Evolutionary conservation across 1,140 invertebrate species (phyloP), one percentile per base, ranked within the genome.

Genomic region (Leucophenga varia): DNA sequence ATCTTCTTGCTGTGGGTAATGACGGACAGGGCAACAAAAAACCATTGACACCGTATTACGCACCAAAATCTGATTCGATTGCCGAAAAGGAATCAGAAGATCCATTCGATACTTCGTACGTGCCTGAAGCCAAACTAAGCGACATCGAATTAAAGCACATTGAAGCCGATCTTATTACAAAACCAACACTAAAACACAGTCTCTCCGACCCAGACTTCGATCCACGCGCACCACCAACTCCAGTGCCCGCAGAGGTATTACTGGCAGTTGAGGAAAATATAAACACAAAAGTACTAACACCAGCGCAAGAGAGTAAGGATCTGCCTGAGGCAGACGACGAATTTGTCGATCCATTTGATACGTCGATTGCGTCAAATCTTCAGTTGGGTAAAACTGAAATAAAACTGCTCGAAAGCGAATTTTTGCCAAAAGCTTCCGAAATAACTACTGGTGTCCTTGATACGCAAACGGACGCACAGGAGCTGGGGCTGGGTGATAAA

Each of bases 61-160:
- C 80, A 16, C 83, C 82, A 1, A 78, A 82, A 5, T 56, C 48
- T 36, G 54, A 67, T 25, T 76, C 81, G 5, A 81, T 81, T 22
- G 77, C 74, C 41, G 80, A 84, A 54, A 80, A 83, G 38, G 64
- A 85, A 75, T 50, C 79, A 63, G 72, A 81, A 40, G 89, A 92
- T 77, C 89, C 90, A 1, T 92, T 92, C 65, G 89, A 92, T 68
- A 92, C 90, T 0, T 90, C 88, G 2, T 86, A 86, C 57, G 86
- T 88, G 10, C 78, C 78, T 14, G 82, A 84, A 51, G 81, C 85
- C 10, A 75, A 82, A 32, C 87, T 87, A 3, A 84, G 85, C 5
- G 85, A 86, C 74, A 83, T 85, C 2, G 88, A 91, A 70, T 64
- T 90, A 19, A 86, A 87, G 69, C 65, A 89, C 17, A 77, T 89